Percentiles rank a stretch among this genome's conserved stretches.
Evolutionary conservation across 64 coral and sea anemone species (phyloP).

Genomic region (Trachythela sp.): DNA sequence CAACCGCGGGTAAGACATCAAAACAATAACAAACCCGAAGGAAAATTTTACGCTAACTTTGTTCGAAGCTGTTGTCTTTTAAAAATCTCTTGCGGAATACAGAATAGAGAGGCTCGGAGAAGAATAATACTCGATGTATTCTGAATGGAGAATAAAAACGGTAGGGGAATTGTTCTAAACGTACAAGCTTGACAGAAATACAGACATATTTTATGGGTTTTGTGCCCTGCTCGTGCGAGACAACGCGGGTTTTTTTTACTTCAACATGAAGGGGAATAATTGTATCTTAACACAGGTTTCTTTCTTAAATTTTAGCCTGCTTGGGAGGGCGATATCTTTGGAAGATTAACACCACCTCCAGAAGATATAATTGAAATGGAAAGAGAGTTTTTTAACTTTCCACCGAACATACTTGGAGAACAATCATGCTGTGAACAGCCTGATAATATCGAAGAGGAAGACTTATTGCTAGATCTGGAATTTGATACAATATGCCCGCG

Average conservation of each 20-base stretch:
- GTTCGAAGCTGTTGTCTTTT: conserved; percentile 46
- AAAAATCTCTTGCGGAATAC: not conserved
- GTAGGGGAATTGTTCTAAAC: not conserved
- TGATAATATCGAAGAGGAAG: conserved; percentile 22
- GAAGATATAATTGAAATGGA: not conserved
- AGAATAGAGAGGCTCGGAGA: conserved; percentile 23
- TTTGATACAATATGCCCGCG: conserved; percentile 58
- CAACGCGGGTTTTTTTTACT: not conserved
- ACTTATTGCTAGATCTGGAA: conserved; percentile 81
- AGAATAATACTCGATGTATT: not conserved
- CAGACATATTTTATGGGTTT: not conserved
- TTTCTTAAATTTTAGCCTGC: not conserved
- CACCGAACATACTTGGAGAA: not conserved
- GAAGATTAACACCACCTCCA: conserved; percentile 17
- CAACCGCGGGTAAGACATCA: conserved; percentile 61
- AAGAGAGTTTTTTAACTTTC: not conserved
- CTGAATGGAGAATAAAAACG: not conserved
- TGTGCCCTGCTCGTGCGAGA: not conserved
- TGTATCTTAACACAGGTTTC: not conserved
- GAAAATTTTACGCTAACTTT: conserved; percentile 15
- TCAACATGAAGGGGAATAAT: not conserved
- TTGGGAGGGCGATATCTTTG: conserved; percentile 12
- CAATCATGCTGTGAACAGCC: not conserved
- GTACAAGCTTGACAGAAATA: not conserved
- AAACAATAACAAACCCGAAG: conserved; percentile 99